phyloP scores from a whole-genome alignment of 2,888 invertebrate genomes.

The Pseudococcus viburni region DNA sequence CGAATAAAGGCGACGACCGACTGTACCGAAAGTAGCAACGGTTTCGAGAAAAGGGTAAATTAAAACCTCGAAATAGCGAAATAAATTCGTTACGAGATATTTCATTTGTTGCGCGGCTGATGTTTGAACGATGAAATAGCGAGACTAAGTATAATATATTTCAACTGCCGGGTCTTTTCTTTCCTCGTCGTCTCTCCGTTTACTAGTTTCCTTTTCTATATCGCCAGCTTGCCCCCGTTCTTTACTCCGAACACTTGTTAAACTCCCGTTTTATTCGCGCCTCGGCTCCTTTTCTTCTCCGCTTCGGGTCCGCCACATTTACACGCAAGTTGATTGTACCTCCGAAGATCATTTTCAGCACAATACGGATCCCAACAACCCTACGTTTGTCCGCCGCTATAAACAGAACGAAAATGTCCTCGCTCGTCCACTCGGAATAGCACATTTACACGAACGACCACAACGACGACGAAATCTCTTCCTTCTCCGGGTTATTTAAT shows the following conservation, averaged over 20 bases:
- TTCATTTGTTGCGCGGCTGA: slow-evolving; percentile 55
- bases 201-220: not conserved
- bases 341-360: not conserved
- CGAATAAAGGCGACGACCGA: not conserved
- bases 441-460: not conserved
- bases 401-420: not conserved
- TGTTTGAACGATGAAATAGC: slow-evolving; percentile 54
- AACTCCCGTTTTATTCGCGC: slow-evolving; percentile 25
- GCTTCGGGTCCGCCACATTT: not conserved
- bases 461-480: not conserved
- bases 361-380: not conserved
- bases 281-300: not conserved
- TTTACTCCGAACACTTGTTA: slow-evolving; percentile 14
- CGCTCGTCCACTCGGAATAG: not conserved
- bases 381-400: not conserved
- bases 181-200: not conserved
- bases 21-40: not conserved
- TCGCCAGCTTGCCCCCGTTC: not conserved
- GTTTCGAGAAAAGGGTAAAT: slow-evolving; percentile 39
- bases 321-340: not conserved
- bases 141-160: slow-evolving; percentile 32
- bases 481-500: slow-evolving; percentile 37
- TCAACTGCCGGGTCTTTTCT: slow-evolving; percentile 16
- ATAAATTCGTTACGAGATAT: slow-evolving; percentile 44
- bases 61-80: slow-evolving; percentile 56